Percentiles rank a stretch among this genome's conserved stretches.
Conservation (phyloP, 2,797 vertebrate species). For the Karalla daura region DNA sequence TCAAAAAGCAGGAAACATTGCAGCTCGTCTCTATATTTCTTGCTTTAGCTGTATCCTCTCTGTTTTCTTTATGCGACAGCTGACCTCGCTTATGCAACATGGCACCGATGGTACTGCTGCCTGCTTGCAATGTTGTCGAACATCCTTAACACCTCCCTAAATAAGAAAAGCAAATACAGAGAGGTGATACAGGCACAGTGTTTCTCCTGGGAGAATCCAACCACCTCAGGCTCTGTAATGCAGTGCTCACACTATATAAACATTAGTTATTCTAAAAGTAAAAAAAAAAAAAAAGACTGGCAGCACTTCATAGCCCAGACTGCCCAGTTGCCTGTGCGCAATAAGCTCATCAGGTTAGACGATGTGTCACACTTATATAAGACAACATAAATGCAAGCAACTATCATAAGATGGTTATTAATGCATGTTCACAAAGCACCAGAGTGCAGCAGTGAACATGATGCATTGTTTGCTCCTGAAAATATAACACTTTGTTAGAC, state of each 20-base stretch:
- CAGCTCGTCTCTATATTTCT: background rate
- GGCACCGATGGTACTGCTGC: constrained; percentile 6
- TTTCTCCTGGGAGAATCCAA: constrained; percentile 31
- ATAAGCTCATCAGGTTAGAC: constrained; percentile 57
- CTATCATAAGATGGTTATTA: constrained; percentile 30
- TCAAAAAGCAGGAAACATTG: constrained; percentile 19
- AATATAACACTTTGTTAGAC: constrained; percentile 27
- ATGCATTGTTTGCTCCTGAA: constrained; percentile 27
- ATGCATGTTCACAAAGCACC: constrained; percentile 27
- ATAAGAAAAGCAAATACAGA: constrained; percentile 37
- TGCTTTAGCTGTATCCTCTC: constrained; percentile 22
- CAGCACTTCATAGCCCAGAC: constrained; percentile 28
- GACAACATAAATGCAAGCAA: constrained; percentile 27
- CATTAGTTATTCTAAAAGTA: constrained; percentile 18
- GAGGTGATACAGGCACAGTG: constrained; percentile 33
- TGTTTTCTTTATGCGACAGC: constrained; percentile 2
- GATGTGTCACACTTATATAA: constrained; percentile 57
- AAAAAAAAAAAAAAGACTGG: constrained; percentile 16
- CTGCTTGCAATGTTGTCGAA: background rate
- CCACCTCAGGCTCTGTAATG: constrained; percentile 35
- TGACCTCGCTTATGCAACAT: constrained; percentile 43
- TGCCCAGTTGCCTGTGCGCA: constrained; percentile 19
- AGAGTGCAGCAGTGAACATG: constrained; percentile 14
- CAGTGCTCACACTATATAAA: constrained; percentile 38
- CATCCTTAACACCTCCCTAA: constrained; percentile 53